Base-by-base conservation (phyloP, 1,140 invertebrate species). In the Drosophila setifemur region DNA sequence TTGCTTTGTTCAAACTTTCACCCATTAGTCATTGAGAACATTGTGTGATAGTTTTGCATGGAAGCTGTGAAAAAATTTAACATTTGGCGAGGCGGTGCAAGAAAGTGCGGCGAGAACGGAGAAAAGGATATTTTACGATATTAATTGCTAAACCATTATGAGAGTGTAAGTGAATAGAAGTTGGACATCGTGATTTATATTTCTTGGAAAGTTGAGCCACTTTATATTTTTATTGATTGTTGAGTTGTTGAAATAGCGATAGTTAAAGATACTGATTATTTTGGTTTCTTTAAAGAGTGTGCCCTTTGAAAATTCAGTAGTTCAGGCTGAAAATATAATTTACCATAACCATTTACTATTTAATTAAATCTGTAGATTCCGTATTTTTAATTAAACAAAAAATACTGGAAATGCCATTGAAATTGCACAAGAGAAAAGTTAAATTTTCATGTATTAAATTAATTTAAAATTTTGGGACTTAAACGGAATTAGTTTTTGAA, bases 21-120 rank as follows among this genome's bases (percentile, higher is more conserved):
- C 6, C 66, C 74, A 83, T 83, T 79, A 83, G 39, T 83, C 79
- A 74, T 49, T 35, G 37, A 44, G 16, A 66, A 63, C 33, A 48
- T 18, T 49, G 52, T 12, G 33, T 39, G 33, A 40, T 54, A 52
- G 61, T 43, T 68, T 29, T 50, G 52, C 77, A 52, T 60, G 43
- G 25, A 11, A 40, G 29, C 14, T 19, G 37, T 29, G 42, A 16
- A 9, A 55, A 19, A 19, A 57, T 23, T 21, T 33, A 58, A 49
- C 39, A 70, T 70, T 67, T 49, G 53, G 39, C 33, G 7, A n/a
- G 12, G 6, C 16, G 19, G 9, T 9, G 9, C 23, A 25, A 25
- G 19, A 40, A 19, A 63, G 28, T 63, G 18, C 18, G 19, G 6
- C 31, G 18, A 21, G 7, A 28, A 29, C 23, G 48, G 29, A 9